Percentiles rank a stretch among this genome's conserved stretches.
phyloP scores from a whole-genome alignment of 2,113 vertebrate species.

The Cyprinodon tularosa region DNA sequence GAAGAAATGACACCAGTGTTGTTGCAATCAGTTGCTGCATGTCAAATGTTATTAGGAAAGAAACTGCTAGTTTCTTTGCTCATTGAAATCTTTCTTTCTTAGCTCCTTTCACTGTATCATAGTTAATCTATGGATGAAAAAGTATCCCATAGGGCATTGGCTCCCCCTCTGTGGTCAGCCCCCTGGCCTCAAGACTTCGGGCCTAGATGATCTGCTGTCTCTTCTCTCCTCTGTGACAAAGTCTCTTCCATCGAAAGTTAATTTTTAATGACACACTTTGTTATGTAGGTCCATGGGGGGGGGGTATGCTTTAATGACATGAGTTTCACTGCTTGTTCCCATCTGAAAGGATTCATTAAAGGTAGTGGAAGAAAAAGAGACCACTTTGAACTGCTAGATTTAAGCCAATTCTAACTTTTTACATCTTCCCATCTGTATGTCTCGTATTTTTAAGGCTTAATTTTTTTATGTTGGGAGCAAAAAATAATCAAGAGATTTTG shows the following conservation, averaged over 20 bases:
- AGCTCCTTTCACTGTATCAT: not conserved
- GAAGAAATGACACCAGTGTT: not conserved
- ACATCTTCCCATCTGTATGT: slow-evolving; percentile 54
- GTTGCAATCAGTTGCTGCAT: slow-evolving; percentile 2
- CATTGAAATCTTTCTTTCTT: not conserved
- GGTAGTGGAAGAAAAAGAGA: slow-evolving; percentile 44
- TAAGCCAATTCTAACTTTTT: slow-evolving; percentile 55
- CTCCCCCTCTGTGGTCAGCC: slow-evolving; percentile 15
- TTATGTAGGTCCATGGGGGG: slow-evolving; percentile 69
- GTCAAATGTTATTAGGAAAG: not conserved
- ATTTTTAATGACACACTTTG: slow-evolving; percentile 78
- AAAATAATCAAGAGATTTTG: slow-evolving; percentile 52
- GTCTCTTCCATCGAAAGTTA: slow-evolving; percentile 68
- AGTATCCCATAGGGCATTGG: not conserved
- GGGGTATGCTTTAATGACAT: slow-evolving; percentile 69
- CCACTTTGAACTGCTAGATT: slow-evolving; percentile 65
- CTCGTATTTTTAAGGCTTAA: slow-evolving; percentile 40
- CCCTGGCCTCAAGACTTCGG: slow-evolving; percentile 31
- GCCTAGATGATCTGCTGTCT: slow-evolving; percentile 38
- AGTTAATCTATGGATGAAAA: not conserved
- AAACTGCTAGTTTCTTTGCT: not conserved
- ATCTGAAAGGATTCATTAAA: slow-evolving; percentile 74
- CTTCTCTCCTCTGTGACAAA: slow-evolving; percentile 64
- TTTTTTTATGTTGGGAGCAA: slow-evolving; percentile 35
- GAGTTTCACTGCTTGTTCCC: slow-evolving; percentile 59